Evolutionary conservation across 2,113 vertebrate species (phyloP).

Genomic region (Etia nguti): DNA sequence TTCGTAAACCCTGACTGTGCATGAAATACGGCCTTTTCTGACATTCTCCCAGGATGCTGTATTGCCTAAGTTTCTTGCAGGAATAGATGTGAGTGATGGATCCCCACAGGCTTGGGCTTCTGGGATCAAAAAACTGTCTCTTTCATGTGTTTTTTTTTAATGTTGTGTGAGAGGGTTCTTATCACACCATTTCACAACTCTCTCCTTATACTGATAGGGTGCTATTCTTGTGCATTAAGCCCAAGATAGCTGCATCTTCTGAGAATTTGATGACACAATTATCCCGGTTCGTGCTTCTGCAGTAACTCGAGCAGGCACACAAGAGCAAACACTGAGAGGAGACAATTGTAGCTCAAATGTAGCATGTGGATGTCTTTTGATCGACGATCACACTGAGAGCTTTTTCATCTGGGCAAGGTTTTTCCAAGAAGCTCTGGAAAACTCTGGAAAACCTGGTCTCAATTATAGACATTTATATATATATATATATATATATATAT

Average conservation of each 20-base stretch:
- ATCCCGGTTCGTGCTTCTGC: neutral
- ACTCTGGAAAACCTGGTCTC: neutral
- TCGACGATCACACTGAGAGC: neutral
- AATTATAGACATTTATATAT: neutral
- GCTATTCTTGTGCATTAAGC: conserved; percentile 9
- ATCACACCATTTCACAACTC: neutral
- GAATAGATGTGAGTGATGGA: neutral
- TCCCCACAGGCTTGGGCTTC: neutral
- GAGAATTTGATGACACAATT: conserved; percentile 24
- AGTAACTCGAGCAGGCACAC: neutral
- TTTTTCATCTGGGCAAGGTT: neutral
- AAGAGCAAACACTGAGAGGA: neutral
- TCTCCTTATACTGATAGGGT: neutral
- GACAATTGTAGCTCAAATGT: neutral
- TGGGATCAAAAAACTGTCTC: neutral
- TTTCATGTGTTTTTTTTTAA: neutral
- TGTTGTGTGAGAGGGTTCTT: neutral
- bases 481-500: no score
- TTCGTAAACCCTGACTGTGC: neutral
- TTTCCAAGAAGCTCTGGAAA: neutral
- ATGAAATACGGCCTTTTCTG: neutral
- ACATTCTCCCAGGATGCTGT: neutral
- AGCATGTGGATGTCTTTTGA: neutral
- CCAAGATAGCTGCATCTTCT: conserved; percentile 8
- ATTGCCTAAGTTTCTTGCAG: neutral